These are phyloP conservation scores for Danio rerio DNA, from an alignment of 2,113 vertebrate genomes.

Conservation along the genomic window GRCz12tu NC_133180.1:15408501-15409000, in stretches of 20 bases:
- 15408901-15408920: conserved; percentile 16
- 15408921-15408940: background rate
- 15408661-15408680: background rate
- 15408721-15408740: conserved; percentile 18
- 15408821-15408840: conserved; percentile 23
- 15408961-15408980: conserved; percentile 72
- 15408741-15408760: conserved; percentile 6
- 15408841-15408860: conserved; percentile 30
- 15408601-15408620: background rate
- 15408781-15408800: conserved; percentile 2
- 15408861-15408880: conserved; percentile 6
- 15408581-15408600: background rate
- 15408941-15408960: conserved; percentile 65
- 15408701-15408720: conserved; percentile 29
- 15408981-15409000: conserved; percentile 68
- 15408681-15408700: background rate
- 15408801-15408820: conserved; percentile 31
- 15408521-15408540: background rate
- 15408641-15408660: conserved; percentile 14
- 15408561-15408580: background rate
- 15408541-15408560: background rate
- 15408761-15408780: conserved; percentile 28
- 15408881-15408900: background rate
- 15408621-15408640: background rate
- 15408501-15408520: background rate